Conservation (phyloP, 2,113 vertebrate species). For the Silurus meridionalis region DNA sequence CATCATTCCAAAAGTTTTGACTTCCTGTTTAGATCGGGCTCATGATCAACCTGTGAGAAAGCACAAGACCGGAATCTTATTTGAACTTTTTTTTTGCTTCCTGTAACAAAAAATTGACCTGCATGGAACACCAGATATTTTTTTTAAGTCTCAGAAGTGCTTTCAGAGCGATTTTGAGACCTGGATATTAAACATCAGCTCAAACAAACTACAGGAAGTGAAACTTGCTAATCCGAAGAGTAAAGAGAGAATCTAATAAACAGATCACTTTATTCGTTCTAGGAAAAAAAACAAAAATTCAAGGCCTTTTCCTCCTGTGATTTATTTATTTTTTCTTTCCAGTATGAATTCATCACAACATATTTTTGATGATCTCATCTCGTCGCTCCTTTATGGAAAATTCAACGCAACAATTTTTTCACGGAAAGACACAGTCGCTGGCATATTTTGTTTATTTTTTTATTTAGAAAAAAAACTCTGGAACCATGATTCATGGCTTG, state of each 20-base stretch:
- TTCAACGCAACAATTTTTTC: background rate
- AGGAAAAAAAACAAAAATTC: too few species aligned
- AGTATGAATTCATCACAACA: background rate
- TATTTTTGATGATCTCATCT: background rate
- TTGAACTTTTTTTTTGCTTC: too few species aligned
- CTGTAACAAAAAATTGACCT: too few species aligned
- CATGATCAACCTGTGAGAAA: too few species aligned
- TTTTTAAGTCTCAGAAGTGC: background rate
- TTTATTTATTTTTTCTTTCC: too few species aligned
- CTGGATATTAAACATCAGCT: background rate
- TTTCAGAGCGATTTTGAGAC: background rate
- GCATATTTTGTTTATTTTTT: background rate
- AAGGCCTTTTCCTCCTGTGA: too few species aligned
- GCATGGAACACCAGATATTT: background rate
- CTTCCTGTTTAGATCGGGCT: too few species aligned
- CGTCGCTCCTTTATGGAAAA: background rate
- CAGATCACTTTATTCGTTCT: too few species aligned
- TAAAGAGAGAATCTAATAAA: background rate
- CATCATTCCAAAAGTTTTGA: too few species aligned
- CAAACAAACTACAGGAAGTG: conserved; percentile 2
- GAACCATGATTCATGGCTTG: background rate
- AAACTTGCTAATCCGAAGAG: background rate
- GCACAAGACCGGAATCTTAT: too few species aligned
- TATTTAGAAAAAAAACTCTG: background rate
- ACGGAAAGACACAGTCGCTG: background rate